Base-by-base conservation (phyloP, 2,888 invertebrate genomes). In the Microchrysa polita region DNA sequence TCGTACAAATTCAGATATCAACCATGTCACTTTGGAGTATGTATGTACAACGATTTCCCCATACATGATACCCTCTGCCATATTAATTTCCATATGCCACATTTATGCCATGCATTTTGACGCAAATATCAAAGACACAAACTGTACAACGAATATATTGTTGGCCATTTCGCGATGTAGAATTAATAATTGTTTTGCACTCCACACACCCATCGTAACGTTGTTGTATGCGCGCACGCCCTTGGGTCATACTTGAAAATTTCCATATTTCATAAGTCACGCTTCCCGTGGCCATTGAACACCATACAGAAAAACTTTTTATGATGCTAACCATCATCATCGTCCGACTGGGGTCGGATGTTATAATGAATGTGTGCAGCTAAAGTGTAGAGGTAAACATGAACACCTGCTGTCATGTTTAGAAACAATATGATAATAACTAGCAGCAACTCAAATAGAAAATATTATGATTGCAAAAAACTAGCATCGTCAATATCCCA, bases 241-340 rank as follows among this genome's bases (percentile, higher is more conserved):
- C 75, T 75, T 75, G 75, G 63, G 34, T 67, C 73, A 75, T 69
- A 75, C 73, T 75, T 75, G 73, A 75, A 53, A 69, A 73, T 75
- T 75, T 69, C 59, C 75, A 73, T 73, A 73, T 75, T 75, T 75
- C 73, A 67, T 72, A 73, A 75, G 71, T 55, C 23, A 48, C 57
- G 73, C 67, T 69, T 55, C 63, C 57, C 57, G 69, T 57, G 69
- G 57, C 57, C 57, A 44, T 57, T 69, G 57, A 69, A 34, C 63
- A 22, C 55, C 20, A 34, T 34, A 34, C 27, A 5, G 55, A 20
- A 14, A 69, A 69, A 34, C 23, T n/a, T 14, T 7, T 40, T 40
- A 20, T 18, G 42, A 12, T 42, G 48, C 34, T 0, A 20, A 65
- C 61, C 61, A 40, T 40, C 61, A 27, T 10, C 61, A 42, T n/a